Conservation (phyloP, 2,888 invertebrate genomes). For the Habroteleia sp. region DNA sequence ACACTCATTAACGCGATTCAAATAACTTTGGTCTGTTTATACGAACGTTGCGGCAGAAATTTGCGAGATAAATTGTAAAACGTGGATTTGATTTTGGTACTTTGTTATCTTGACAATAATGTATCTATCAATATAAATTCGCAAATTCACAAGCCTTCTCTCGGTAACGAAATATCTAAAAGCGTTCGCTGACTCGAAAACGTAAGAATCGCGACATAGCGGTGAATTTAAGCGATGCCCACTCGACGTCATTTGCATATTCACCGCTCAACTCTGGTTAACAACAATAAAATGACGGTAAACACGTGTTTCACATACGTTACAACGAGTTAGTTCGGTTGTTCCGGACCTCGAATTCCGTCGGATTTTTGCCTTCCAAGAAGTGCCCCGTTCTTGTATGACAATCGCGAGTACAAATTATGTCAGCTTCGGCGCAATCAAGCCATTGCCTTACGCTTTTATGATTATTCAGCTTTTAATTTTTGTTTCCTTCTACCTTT, state of each 20-base stretch:
- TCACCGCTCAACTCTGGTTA: slow-evolving; percentile 58
- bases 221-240: slow-evolving; percentile 45
- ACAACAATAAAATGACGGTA: slow-evolving; percentile 65
- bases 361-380: slow-evolving; percentile 50
- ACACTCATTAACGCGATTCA: too few relatives aligned
- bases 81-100: not conserved
- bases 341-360: slow-evolving; percentile 43
- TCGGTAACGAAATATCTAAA: slow-evolving; percentile 19
- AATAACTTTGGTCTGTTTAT: too few relatives aligned
- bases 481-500: slow-evolving; percentile 23
- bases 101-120: not conserved
- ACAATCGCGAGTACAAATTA: slow-evolving; percentile 60
- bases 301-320: slow-evolving; percentile 65
- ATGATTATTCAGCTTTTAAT: slow-evolving; percentile 53
- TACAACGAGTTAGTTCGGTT: slow-evolving; percentile 51
- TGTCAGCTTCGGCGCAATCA: slow-evolving; percentile 55
- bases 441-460: slow-evolving; percentile 58
- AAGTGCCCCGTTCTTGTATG: slow-evolving; percentile 48
- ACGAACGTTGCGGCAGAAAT: too few relatives aligned
- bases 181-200: slow-evolving; percentile 35
- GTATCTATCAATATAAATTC: slow-evolving; percentile 15
- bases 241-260: slow-evolving; percentile 62
- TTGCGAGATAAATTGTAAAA: too few relatives aligned
- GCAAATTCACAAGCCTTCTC: slow-evolving; percentile 1
- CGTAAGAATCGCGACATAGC: slow-evolving; percentile 29